Evolutionary conservation across 2,888 invertebrate species (phyloP).

Genomic region (Agelastica alni): DNA sequence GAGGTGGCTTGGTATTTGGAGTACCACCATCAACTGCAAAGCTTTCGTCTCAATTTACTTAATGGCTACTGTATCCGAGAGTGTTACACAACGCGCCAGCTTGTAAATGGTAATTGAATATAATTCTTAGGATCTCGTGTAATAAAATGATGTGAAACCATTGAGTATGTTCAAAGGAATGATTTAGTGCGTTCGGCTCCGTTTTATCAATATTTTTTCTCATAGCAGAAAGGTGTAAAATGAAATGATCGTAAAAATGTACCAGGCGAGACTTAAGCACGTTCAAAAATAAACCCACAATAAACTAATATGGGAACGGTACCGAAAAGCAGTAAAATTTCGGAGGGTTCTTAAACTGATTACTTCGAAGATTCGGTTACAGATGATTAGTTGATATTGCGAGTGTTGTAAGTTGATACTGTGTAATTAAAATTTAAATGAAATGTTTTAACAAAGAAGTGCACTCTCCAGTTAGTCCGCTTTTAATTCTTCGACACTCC

Average conservation of each 20-base stretch:
- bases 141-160: too few species aligned
- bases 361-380: conserved; percentile 14
- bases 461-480: too few species aligned
- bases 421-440: not conserved
- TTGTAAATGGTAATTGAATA: too few species aligned
- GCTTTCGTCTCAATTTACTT: too few species aligned
- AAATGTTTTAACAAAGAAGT: conserved; percentile 11
- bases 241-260: conserved; percentile 27
- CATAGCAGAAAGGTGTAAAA: conserved; percentile 31
- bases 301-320: conserved; percentile 27
- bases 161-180: too few species aligned
- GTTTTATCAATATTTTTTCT: conserved; percentile 22
- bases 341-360: conserved; percentile 21
- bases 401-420: conserved; percentile 1
- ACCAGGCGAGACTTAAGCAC: conserved; percentile 25
- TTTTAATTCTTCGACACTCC: too few species aligned
- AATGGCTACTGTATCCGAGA: too few species aligned
- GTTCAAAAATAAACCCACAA: conserved; percentile 30
- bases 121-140: too few species aligned
- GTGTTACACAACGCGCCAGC: too few species aligned
- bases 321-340: conserved; percentile 22
- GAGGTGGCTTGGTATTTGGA: too few species aligned
- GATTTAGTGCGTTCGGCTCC: too few species aligned
- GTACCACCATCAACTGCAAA: too few species aligned
- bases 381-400: conserved; percentile 14